Evolutionary conservation across 2,797 vertebrate species (phyloP), one percentile per base, ranked within the genome.

Genomic region (Megalops cyprinoides): DNA sequence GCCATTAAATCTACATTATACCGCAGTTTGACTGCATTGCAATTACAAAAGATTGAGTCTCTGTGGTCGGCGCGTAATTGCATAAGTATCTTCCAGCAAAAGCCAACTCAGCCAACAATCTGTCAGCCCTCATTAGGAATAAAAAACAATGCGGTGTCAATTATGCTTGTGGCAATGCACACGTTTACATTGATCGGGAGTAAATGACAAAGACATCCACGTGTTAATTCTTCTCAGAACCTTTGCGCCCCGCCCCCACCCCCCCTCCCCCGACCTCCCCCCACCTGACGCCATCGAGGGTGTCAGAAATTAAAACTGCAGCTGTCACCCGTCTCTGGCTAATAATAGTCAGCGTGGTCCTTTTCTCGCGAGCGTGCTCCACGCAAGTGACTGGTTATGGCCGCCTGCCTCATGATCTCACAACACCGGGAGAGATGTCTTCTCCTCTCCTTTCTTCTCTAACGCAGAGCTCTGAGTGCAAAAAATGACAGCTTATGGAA

Each of bases 31-130:
- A 58, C 55, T 58, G 55, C 0, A 58, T 58, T 58, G 20, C 34
- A 23, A 44, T 71, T 0, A 25, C 37, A 71, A 71, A 71, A 42
- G 2, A 67, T 31, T 15, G 39, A 34, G 44, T 1, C 37, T n/a
- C 18, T 2, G n/a, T 44, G 67, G 39, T 71, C 44, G 42, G n/a
- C 42, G 44, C 44, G 12, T n/a, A 71, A 20, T 71, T 71, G 6
- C n/a, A 23, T 44, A 20, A 44, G 10, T 44, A 15, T 23, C 67
- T 71, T 71, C 20, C 67, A 71, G 37, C 25, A 3, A 71, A 44
- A 71, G 37, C 39, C 71, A 71, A 71, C n/a, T 44, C 67, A 71
- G 37, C 67, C n/a, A 73, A 69, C 44, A 53, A 56, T 37, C 78
- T 53, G 28, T 74, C 69, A 74, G 37, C 55, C 42, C 25, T 80